Evolutionary conservation across 2,113 vertebrate genomes (phyloP), one percentile per base, ranked within the genome.

Genomic region (Pyxicephalus adspersus): DNA sequence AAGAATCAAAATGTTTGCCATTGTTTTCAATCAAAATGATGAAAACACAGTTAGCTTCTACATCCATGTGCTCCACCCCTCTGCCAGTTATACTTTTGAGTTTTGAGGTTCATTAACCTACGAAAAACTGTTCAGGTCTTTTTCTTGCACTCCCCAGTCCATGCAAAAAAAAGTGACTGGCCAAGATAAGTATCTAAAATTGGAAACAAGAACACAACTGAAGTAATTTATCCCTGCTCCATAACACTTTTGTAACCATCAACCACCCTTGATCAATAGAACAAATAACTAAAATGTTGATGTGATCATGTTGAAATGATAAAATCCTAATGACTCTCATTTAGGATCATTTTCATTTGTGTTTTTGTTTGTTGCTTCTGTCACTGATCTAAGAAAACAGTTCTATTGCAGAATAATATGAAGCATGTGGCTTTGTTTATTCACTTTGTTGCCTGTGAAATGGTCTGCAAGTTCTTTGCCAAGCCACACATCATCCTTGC

Each of bases 281-380:
- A 66, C 28, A 8, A 7, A 29, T 29, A 20, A 19, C 22, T 22
- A 61, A 60, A 61, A 1, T 61, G 19, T 9, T 2, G 58, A 61
- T 61, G 58, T 25, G 58, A 61, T 61, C 22, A 61, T 61, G 58
- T 61, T 61, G 58, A 61, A 61, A 29, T 50, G 50, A 15, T 2
- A 0, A 13, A 45, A 45, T 23, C 34, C 26, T 50, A 50, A 28
- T 25, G 58, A 63, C 61, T 61, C 15, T 25, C 57, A 63, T 45
- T 76, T 64, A 54, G 22, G 52, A 51, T 17, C 8, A 19, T 31
- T 38, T 45, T 63, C 45, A 29, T 22, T 26, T 38, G 17, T 26
- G 31, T 63, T 63, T 76, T 51, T 64, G 57, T 77, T 64, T 77
- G 25, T 52, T 52, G 38, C 23, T 64, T 77, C 60, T 76, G 34